Evolutionary conservation across 2,113 vertebrate genomes (phyloP).

Genomic region (Oreochromis tanganicae): DNA sequence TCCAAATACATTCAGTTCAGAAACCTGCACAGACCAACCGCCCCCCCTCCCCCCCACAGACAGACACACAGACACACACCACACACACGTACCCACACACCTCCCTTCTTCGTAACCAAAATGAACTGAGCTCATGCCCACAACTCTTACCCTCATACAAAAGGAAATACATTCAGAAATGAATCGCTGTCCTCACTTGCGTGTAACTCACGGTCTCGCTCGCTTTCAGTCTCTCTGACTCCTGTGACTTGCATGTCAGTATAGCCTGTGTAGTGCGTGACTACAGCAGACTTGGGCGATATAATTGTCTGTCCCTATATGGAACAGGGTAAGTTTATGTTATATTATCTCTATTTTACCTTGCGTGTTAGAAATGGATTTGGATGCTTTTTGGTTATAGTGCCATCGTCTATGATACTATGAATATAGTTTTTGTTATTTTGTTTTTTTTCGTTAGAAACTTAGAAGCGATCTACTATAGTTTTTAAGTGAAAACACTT

Average conservation of each 20-base stretch:
- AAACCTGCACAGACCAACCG: not conserved
- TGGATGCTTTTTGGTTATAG: not conserved
- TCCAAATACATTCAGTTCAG: not conserved
- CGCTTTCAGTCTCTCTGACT: not conserved
- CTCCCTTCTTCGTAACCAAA: not conserved
- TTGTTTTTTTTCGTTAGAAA: not conserved
- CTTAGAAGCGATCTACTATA: not conserved
- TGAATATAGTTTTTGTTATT: not conserved
- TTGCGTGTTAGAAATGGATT: not conserved
- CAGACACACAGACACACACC: not conserved
- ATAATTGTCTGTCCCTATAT: not conserved
- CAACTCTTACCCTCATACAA: not conserved
- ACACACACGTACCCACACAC: not conserved
- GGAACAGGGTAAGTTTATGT: constrained; percentile 2
- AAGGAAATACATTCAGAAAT: constrained; percentile 9
- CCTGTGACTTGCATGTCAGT: not conserved
- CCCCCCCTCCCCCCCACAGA: not conserved
- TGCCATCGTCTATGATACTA: not conserved
- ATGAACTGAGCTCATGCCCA: not conserved
- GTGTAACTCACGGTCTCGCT: not conserved
- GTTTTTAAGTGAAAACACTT: not conserved
- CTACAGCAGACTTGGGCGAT: not conserved
- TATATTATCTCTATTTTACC: not conserved
- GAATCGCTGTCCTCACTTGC: not conserved
- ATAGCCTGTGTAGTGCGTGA: not conserved